Evolutionary conservation across 2,113 vertebrate species (phyloP).

Genomic region (Natator depressus): DNA sequence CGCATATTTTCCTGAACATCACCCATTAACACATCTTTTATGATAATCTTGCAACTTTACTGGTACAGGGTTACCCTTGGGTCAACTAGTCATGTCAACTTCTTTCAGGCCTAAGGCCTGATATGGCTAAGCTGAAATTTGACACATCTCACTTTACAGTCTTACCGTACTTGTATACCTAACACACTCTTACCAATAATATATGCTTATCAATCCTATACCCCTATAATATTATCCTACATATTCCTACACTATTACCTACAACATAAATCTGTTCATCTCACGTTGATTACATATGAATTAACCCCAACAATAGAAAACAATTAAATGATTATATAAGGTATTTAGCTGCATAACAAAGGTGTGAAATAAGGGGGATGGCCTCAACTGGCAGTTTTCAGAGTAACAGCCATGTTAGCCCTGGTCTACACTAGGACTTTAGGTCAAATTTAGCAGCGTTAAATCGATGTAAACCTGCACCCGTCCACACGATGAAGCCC

Average conservation of each 20-base stretch:
- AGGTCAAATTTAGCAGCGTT: no score
- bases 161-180: not conserved
- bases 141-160: not conserved
- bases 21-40: not conserved
- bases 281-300: not conserved
- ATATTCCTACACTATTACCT: not conserved
- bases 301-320: no score
- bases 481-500: no score
- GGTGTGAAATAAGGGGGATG: constrained; percentile 23
- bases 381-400: constrained; percentile 14
- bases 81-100: no score
- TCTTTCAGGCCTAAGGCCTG: not conserved
- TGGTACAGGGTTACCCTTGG: not conserved
- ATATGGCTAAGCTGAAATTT: not conserved
- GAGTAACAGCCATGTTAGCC: no score
- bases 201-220: not conserved
- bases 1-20: not conserved
- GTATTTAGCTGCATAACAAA: not conserved
- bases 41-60: not conserved
- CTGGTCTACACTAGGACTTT: no score
- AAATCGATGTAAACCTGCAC: no score
- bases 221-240: not conserved
- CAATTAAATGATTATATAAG: not conserved
- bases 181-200: not conserved
- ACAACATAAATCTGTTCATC: not conserved